These are phyloP conservation scores for Leptopilina clavipes DNA, from an alignment of 1,140 invertebrate species.

Conservation along the genomic window DNA sequence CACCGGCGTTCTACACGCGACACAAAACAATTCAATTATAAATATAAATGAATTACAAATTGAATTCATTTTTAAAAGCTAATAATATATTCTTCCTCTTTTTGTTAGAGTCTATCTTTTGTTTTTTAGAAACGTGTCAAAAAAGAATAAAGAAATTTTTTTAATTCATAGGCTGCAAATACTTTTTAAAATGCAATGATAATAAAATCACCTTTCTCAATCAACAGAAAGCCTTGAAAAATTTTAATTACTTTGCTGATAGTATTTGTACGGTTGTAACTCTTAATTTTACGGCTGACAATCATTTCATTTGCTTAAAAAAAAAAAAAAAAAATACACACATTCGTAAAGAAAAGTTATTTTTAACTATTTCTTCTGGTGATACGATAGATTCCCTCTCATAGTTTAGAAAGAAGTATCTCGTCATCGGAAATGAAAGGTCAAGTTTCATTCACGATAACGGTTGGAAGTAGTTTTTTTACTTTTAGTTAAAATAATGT, in stretches of 20 bases:
- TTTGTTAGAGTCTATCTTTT: too few relatives aligned
- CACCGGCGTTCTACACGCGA: too few relatives aligned
- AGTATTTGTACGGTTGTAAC: neutral
- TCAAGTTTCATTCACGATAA: conserved; percentile 33
- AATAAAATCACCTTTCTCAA: neutral
- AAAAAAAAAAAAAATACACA: too few relatives aligned
- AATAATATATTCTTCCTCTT: too few relatives aligned
- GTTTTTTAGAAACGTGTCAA: too few relatives aligned
- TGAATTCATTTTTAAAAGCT: too few relatives aligned
- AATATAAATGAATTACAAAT: too few relatives aligned
- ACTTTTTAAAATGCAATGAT: neutral
- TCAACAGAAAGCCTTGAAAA: neutral
- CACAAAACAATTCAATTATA: too few relatives aligned
- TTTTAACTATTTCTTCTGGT: conserved; percentile 17
- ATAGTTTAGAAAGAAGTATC: conserved; percentile 17
- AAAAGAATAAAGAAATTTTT: too few relatives aligned
- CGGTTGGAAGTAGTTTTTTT: neutral
- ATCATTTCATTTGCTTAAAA: neutral
- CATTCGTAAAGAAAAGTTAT: neutral
- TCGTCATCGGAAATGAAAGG: conserved; percentile 24
- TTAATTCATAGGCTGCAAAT: too few relatives aligned
- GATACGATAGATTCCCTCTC: neutral
- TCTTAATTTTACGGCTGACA: conserved; percentile 9
- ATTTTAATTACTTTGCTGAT: neutral
- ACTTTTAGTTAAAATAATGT: neutral